Conservation (phyloP, 2,888 invertebrate genomes). For the Girardia tigrina region DNA sequence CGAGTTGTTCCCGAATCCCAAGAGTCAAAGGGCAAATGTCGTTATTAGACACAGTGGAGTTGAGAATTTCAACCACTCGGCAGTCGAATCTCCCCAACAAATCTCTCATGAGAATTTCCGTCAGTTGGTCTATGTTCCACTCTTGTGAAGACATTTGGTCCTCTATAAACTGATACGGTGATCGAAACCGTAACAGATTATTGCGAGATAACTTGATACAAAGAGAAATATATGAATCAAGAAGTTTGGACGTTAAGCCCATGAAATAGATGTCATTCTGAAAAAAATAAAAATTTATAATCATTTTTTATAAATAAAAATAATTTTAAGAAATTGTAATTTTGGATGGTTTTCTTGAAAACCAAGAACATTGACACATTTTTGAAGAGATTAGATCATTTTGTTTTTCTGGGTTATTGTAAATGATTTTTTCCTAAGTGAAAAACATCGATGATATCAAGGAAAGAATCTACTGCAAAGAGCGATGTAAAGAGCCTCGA, state of each 20-base stretch:
- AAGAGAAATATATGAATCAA: neutral
- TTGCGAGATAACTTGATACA: conserved; percentile 15
- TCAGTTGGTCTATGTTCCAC: neutral
- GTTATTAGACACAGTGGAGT: neutral
- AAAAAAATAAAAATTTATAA: neutral
- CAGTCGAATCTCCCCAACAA: neutral
- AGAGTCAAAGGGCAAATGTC: conserved; percentile 5
- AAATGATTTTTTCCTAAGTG: no score
- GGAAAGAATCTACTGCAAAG: no score
- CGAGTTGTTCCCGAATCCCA: neutral
- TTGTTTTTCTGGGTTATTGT: no score
- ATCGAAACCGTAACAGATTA: neutral
- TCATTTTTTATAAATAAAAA: no score
- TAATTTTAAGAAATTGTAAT: no score
- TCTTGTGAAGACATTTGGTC: neutral
- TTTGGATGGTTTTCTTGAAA: no score
- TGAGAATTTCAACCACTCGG: neutral
- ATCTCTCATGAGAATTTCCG: neutral
- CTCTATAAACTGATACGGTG: neutral
- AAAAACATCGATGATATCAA: no score
- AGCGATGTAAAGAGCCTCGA: no score
- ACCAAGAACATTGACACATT: no score
- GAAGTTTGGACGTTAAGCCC: neutral
- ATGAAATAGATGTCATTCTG: neutral
- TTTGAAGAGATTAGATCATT: no score